Percentiles rank a stretch among this genome's conserved stretches.
Conservation (phyloP, 2,888 invertebrate genomes). For the Acanthosoma haemorrhoidale region DNA sequence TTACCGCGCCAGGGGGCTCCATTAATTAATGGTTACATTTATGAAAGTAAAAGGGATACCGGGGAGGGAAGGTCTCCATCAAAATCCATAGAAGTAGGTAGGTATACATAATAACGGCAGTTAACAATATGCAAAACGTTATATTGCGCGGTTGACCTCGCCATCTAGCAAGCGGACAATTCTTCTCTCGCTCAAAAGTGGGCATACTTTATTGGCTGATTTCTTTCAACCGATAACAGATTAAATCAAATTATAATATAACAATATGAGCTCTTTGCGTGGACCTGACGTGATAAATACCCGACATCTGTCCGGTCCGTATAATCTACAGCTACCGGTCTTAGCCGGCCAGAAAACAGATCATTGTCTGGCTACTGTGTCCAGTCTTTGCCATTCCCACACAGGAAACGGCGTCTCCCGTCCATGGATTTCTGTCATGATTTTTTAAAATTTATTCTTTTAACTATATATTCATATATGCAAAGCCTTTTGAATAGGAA, state of each 20-base stretch:
- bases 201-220: too few relatives aligned
- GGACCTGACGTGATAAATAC: not conserved
- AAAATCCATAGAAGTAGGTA: not conserved
- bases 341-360: not conserved
- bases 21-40: not conserved
- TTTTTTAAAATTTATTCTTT: too few relatives aligned
- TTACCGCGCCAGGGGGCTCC: not conserved
- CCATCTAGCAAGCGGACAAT: not conserved
- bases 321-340: slow-evolving; percentile 2
- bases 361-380: not conserved
- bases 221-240: too few relatives aligned
- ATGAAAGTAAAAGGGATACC: not conserved
- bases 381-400: not conserved
- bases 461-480: not conserved
- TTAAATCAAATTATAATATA: slow-evolving; percentile 9
- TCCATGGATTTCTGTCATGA: not conserved
- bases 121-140: not conserved
- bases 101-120: not conserved
- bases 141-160: not conserved
- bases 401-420: not conserved
- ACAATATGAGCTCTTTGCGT: not conserved
- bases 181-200: not conserved
- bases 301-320: not conserved
- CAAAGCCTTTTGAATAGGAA: not conserved
- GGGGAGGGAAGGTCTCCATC: not conserved